A percentile compares a stretch with the other conserved stretches of the same genome.
These are phyloP conservation scores for Uria lomvia DNA, from an alignment of 2,113 vertebrate genomes.

Conservation along the genomic window DNA sequence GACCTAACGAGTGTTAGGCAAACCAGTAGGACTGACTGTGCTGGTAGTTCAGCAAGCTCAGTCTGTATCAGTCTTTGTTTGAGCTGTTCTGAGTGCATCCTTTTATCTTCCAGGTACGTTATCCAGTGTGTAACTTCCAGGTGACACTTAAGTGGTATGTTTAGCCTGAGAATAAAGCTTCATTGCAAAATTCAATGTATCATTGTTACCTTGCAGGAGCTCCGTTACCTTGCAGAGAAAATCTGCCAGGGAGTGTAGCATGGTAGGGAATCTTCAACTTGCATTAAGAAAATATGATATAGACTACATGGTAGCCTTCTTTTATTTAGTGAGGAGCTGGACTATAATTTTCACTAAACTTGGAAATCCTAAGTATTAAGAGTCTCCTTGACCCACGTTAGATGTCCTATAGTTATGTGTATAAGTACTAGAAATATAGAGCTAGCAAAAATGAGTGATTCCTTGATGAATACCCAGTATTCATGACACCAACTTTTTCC, in stretches of 20 bases:
- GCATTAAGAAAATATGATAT: neutral
- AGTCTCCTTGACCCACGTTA: neutral
- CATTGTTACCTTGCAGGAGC: neutral
- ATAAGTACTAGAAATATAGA: neutral
- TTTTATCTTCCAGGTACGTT: neutral
- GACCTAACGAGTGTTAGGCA: neutral
- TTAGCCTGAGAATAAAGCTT: neutral
- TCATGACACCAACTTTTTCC: neutral
- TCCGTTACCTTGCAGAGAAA: neutral
- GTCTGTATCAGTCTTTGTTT: neutral
- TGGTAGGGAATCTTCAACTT: neutral
- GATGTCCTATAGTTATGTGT: neutral
- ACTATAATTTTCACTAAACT: neutral
- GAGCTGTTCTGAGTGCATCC: neutral
- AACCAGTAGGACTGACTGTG: neutral
- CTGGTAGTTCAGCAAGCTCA: neutral
- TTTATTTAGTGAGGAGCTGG: neutral
- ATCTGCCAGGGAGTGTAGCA: neutral
- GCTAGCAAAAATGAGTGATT: neutral
- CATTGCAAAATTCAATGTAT: neutral
- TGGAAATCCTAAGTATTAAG: neutral
- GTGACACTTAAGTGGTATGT: neutral
- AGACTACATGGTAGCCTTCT: neutral
- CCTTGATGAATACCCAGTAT: neutral
- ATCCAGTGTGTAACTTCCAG: neutral